Conservation (phyloP, 2,888 invertebrate species). For the Chelonus formosanus region DNA sequence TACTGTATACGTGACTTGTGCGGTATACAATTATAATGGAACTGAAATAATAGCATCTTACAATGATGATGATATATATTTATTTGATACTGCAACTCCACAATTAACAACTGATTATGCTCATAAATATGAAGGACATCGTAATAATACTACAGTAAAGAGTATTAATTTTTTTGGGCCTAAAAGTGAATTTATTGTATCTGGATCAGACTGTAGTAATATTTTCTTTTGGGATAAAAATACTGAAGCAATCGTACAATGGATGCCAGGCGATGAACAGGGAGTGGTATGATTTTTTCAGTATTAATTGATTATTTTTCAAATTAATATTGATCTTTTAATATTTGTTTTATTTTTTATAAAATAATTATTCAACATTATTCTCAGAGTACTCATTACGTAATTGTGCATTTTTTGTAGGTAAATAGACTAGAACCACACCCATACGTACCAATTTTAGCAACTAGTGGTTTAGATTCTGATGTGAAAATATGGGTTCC, state of each 20-base stretch:
- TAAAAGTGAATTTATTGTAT: slow-evolving; percentile 87
- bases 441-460: slow-evolving; percentile 85
- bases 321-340: not conserved
- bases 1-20: slow-evolving; percentile 81
- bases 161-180: slow-evolving; percentile 95
- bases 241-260: slow-evolving; percentile 88
- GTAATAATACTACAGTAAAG: slow-evolving; percentile 72
- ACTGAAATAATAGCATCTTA: slow-evolving; percentile 92
- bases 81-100: slow-evolving; percentile 76
- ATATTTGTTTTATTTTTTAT: not conserved
- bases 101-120: slow-evolving; percentile 64
- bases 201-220: slow-evolving; percentile 93
- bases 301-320: slow-evolving; percentile 13
- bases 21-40: slow-evolving; percentile 91
- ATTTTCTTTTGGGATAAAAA: slow-evolving; percentile 90
- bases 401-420: slow-evolving; percentile 63
- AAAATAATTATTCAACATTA: not conserved
- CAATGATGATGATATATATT: slow-evolving; percentile 91
- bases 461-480: slow-evolving; percentile 90
- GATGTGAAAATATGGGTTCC: slow-evolving; percentile 96
- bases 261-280: slow-evolving; percentile 80
- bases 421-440: slow-evolving; percentile 93
- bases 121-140: slow-evolving; percentile 74
- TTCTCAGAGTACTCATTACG: not conserved
- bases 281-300: slow-evolving; percentile 74